Evolutionary conservation across 2,797 vertebrate genomes (phyloP).

Genomic region (Melopsittacus undulatus): DNA sequence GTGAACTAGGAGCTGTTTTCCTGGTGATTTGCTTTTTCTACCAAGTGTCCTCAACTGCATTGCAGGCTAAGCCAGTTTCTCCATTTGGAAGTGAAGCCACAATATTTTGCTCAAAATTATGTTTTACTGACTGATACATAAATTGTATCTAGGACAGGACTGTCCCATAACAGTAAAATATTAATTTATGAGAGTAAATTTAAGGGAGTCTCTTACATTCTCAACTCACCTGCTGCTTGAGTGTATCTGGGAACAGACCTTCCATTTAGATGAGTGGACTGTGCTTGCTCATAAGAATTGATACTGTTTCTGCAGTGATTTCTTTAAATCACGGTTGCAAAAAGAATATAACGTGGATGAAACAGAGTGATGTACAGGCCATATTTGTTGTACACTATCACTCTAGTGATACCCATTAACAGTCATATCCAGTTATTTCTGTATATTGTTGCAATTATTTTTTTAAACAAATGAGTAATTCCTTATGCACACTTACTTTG

Average conservation of each 20-base stretch:
- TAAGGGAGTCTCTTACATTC: not conserved
- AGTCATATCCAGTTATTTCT: not conserved
- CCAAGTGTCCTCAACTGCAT: not conserved
- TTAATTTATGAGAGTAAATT: not conserved
- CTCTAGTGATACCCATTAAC: not conserved
- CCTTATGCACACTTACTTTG: not conserved
- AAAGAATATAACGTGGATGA: not conserved
- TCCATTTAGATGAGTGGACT: not conserved
- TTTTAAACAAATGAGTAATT: not conserved
- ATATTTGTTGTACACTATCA: not conserved
- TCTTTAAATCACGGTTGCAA: not conserved
- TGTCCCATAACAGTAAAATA: not conserved
- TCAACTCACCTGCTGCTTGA: constrained; percentile 23
- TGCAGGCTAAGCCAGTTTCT: not conserved
- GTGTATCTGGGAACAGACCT: constrained; percentile 16
- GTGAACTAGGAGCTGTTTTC: not conserved
- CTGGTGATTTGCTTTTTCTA: not conserved
- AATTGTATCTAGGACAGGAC: not conserved
- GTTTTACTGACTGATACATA: not conserved
- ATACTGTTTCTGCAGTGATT: not conserved
- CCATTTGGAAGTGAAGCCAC: not conserved
- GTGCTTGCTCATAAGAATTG: not conserved
- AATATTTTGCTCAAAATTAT: not conserved
- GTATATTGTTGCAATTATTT: not conserved
- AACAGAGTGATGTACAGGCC: not conserved